phyloP scores from a whole-genome alignment of 2,888 invertebrate genomes.

The Pheosia tremula region DNA sequence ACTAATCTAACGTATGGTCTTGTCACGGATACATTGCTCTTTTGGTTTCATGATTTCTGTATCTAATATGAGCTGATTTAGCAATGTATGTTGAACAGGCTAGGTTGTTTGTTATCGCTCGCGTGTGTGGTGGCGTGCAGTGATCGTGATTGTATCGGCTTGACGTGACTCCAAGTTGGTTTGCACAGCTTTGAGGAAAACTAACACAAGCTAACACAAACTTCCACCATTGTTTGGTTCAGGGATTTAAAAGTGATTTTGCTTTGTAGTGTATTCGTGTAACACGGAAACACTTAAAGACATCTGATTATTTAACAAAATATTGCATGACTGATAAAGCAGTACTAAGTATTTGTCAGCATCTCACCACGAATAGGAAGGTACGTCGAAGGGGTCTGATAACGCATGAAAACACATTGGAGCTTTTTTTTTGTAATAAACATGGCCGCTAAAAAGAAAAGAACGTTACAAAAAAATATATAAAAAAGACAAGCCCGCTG shows the following conservation, averaged over 20 bases:
- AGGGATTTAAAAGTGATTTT: constrained; percentile 29
- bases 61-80: neutral
- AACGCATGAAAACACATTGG: no score
- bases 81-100: constrained; percentile 15
- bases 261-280: constrained; percentile 17
- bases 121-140: constrained; percentile 33
- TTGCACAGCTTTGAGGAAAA: constrained; percentile 77
- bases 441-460: no score
- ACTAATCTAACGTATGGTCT: constrained; percentile 12
- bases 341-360: no score
- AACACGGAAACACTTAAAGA: neutral
- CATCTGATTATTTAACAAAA: neutral
- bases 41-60: constrained; percentile 14
- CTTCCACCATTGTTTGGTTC: constrained; percentile 58
- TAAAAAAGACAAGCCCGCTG: no score
- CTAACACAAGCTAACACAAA: constrained; percentile 83
- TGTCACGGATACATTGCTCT: constrained; percentile 40
- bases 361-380: no score
- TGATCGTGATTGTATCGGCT: constrained; percentile 63
- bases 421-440: no score
- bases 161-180: constrained; percentile 73
- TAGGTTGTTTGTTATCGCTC: neutral
- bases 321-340: no score
- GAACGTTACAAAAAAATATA: no score
- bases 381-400: no score